A percentile compares a stretch with the other conserved stretches of the same genome.
Conservation (phyloP, 2,797 vertebrate genomes). For the Alauda arvensis region DNA sequence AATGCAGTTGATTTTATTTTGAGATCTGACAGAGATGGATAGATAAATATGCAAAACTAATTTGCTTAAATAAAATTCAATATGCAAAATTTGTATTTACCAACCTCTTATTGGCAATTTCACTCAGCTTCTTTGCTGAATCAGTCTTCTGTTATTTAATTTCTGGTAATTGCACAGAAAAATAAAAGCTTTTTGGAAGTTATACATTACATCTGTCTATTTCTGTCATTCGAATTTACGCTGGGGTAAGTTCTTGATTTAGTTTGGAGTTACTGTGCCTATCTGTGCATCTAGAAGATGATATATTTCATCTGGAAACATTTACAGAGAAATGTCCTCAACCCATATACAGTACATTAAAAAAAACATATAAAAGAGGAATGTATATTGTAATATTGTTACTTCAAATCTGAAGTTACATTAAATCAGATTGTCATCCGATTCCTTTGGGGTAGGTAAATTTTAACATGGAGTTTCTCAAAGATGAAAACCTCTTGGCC, state of each 20-base stretch:
- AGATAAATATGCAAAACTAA: neutral
- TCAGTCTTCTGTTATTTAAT: conserved; percentile 37
- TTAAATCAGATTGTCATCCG: conserved; percentile 50
- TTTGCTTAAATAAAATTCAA: conserved; percentile 19
- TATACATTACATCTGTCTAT: conserved; percentile 2
- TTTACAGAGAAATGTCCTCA: conserved; percentile 47
- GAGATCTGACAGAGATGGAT: neutral
- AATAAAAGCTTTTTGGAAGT: conserved; percentile 33
- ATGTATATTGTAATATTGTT: conserved; percentile 40
- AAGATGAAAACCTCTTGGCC: conserved; percentile 61
- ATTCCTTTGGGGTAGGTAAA: conserved; percentile 54
- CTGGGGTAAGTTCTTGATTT: conserved; percentile 26
- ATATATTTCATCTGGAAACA: conserved; percentile 61
- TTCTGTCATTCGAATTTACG: conserved; percentile 19
- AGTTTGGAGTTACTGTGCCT: conserved; percentile 44
- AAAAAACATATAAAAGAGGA: conserved; percentile 47
- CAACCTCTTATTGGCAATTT: neutral
- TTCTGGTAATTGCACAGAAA: conserved; percentile 35
- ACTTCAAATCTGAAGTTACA: conserved; percentile 51
- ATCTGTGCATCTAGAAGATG: conserved; percentile 55
- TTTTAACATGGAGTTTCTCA: conserved; percentile 63
- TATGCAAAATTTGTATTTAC: conserved; percentile 34
- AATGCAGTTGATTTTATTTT: neutral
- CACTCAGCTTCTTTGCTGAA: neutral
- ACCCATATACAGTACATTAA: conserved; percentile 39